Percentiles rank a stretch among this genome's conserved stretches.
phyloP scores from a whole-genome alignment of 2,888 invertebrate species.

The Epistrophella euchroma region DNA sequence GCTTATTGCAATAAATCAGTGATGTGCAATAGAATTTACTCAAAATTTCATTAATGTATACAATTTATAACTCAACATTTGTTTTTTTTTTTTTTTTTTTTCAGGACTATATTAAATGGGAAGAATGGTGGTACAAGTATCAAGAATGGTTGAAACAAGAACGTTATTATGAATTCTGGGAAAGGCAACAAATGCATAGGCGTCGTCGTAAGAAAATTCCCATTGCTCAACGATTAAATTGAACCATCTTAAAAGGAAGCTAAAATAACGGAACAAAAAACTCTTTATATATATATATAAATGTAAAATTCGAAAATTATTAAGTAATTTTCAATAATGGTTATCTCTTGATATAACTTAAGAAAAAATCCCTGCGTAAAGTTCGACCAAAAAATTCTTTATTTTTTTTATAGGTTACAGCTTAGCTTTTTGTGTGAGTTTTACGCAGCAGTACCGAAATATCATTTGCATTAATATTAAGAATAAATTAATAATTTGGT shows the following conservation, averaged over 20 bases:
- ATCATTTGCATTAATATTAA: constrained; percentile 6
- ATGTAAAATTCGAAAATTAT: not conserved
- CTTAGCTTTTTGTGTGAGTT: constrained; percentile 12
- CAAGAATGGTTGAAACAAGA: constrained; percentile 93
- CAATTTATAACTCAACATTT: not conserved
- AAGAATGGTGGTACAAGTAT: constrained; percentile 96
- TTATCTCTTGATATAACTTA: not conserved
- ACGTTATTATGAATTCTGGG: constrained; percentile 84
- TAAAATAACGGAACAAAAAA: constrained; percentile 19
- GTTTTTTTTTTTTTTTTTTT: constrained; percentile 28
- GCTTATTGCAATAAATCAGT: not conserved
- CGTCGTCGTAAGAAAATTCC: constrained; percentile 84
- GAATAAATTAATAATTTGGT: not conserved
- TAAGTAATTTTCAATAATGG: not conserved
- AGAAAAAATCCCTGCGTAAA: constrained; percentile 13
- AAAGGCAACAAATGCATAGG: constrained; percentile 83
- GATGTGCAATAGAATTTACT: not conserved
- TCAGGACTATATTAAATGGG: constrained; percentile 95
- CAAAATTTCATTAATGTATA: not conserved
- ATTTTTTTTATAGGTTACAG: constrained; percentile 30
- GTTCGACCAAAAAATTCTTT: constrained; percentile 16
- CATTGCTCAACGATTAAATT: constrained; percentile 83
- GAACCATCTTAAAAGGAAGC: constrained; percentile 44
- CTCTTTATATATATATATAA: constrained; percentile 3
- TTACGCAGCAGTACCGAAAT: constrained; percentile 12